Conservation (phyloP, 2,888 invertebrate genomes). For the Macroteleia sp. region DNA sequence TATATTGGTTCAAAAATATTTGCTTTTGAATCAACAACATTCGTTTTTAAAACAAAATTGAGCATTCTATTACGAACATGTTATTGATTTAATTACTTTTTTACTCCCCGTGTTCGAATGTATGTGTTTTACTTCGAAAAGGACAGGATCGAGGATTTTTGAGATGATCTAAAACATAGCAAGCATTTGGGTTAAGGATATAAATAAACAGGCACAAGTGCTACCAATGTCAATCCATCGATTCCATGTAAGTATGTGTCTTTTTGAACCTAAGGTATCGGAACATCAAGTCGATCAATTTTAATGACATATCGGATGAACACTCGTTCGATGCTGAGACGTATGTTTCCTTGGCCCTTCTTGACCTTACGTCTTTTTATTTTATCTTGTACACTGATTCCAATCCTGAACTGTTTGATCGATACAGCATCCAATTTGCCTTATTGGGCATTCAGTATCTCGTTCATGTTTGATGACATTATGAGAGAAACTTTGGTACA, state of each 20-base stretch:
- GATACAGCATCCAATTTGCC: constrained; percentile 48
- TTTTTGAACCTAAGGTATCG: constrained; percentile 40
- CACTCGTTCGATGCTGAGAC: constrained; percentile 24
- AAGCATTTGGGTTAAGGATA: constrained; percentile 74
- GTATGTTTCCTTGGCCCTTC: constrained; percentile 48
- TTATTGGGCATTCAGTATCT: constrained; percentile 26
- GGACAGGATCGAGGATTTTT: constrained; percentile 78
- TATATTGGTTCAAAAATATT: too few relatives aligned
- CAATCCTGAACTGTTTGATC: constrained; percentile 36
- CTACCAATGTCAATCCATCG: constrained; percentile 78
- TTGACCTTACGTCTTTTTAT: constrained; percentile 35
- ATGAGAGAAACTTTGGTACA: too few relatives aligned
- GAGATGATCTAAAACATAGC: constrained; percentile 77
- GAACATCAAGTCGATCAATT: constrained; percentile 60
- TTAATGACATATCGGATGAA: constrained; percentile 59
- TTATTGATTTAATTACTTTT: too few relatives aligned
- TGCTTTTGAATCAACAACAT: too few relatives aligned
- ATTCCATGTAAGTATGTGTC: constrained; percentile 54
- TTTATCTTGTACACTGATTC: constrained; percentile 24
- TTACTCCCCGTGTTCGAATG: too few relatives aligned
- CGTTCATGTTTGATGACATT: constrained; percentile 17
- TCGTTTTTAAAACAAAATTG: too few relatives aligned
- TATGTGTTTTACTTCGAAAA: too few relatives aligned
- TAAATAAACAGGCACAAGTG: constrained; percentile 75
- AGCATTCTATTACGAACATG: too few relatives aligned